Percentiles rank a stretch among this genome's conserved stretches.
Conservation (phyloP, 1,140 invertebrate species). For the Neodiprion pinetum region DNA sequence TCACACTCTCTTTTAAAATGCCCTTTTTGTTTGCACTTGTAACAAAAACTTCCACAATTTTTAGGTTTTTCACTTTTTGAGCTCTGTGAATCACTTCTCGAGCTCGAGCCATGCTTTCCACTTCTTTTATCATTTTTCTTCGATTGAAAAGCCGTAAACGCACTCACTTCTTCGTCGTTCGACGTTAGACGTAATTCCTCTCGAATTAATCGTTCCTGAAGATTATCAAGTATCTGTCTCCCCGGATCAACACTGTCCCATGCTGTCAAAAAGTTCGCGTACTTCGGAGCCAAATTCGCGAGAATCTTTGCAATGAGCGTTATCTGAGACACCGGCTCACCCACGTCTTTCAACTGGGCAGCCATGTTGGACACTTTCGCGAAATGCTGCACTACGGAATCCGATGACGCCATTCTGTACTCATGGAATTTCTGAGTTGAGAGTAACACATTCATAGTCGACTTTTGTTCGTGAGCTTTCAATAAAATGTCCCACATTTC, state of each 20-base stretch:
- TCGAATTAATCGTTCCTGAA: slow-evolving; percentile 14
- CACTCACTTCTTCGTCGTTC: slow-evolving; percentile 6
- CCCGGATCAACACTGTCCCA: background rate
- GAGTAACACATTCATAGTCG: slow-evolving; percentile 11
- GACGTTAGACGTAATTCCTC: slow-evolving; percentile 14
- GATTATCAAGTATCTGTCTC: slow-evolving; percentile 2
- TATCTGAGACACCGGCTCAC: slow-evolving; percentile 9
- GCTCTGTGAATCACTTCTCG: too few relatives aligned
- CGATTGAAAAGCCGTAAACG: background rate
- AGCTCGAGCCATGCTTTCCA: too few relatives aligned
- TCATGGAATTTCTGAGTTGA: slow-evolving; percentile 18
- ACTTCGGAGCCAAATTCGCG: background rate
- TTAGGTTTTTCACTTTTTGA: too few relatives aligned
- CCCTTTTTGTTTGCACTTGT: background rate
- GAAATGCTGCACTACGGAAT: slow-evolving; percentile 12
- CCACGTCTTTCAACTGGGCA: slow-evolving; percentile 1
- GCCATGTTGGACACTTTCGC: slow-evolving; percentile 17
- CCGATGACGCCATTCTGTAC: background rate
- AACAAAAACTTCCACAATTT: background rate
- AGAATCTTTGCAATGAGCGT: slow-evolving; percentile 9
- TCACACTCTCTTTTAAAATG: too few relatives aligned
- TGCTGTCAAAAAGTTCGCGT: background rate
- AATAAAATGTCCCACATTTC: slow-evolving; percentile 24
- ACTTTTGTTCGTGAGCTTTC: slow-evolving; percentile 13
- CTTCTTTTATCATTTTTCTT: slow-evolving; percentile 2